Conservation (phyloP, 2,888 invertebrate genomes). For the Pinctada fucata region DNA sequence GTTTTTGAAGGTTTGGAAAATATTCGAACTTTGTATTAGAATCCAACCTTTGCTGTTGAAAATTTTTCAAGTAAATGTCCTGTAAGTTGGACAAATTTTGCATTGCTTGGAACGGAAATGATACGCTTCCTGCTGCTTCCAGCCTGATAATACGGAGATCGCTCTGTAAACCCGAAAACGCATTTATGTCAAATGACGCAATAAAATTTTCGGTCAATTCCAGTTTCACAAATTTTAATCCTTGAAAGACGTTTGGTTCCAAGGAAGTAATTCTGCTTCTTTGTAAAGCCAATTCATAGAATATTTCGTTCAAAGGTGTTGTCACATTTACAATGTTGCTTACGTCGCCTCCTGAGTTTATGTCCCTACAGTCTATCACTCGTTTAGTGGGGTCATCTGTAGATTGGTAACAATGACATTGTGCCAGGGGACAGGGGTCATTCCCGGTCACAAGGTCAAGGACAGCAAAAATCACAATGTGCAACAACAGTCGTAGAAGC, state of each 20-base stretch:
- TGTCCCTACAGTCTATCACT: constrained; percentile 57
- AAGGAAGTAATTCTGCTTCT: constrained; percentile 54
- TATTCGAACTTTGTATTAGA: constrained; percentile 34
- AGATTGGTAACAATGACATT: constrained; percentile 20
- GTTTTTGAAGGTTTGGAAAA: constrained; percentile 47
- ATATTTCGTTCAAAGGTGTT: constrained; percentile 38
- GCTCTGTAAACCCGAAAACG: constrained; percentile 88
- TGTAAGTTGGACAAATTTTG: constrained; percentile 46
- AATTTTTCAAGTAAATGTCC: constrained; percentile 48
- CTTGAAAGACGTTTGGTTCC: constrained; percentile 84
- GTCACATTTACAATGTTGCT: constrained; percentile 47
- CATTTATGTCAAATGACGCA: constrained; percentile 88
- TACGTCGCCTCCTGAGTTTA: constrained; percentile 1
- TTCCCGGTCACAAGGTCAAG: background rate
- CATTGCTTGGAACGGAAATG: constrained; percentile 48
- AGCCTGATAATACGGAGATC: constrained; percentile 90
- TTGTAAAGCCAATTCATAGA: constrained; percentile 57
- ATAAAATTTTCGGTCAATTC: constrained; percentile 91
- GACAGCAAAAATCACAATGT: too few relatives aligned
- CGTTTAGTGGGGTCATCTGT: constrained; percentile 13
- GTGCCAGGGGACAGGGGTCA: constrained; percentile 21
- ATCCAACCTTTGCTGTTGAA: constrained; percentile 36
- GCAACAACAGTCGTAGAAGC: too few relatives aligned
- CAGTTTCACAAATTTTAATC: constrained; percentile 87
- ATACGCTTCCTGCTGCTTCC: constrained; percentile 50